A percentile compares a stretch with the other conserved stretches of the same genome.
phyloP scores from a whole-genome alignment of 1,140 invertebrate species.

The Sinella curviseta region DNA sequence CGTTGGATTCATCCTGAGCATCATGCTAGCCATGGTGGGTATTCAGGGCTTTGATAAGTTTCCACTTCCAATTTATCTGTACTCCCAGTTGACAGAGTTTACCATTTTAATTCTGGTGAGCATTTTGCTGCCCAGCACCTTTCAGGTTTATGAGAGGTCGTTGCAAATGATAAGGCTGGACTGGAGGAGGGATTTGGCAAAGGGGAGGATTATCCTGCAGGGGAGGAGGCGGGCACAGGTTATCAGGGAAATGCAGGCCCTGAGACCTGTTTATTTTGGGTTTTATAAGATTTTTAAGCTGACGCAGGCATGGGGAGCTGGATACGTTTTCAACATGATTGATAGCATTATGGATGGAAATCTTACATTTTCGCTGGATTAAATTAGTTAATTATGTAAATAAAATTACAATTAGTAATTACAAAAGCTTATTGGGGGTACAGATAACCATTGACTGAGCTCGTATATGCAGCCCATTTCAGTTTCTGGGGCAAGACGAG shows the following conservation, averaged over 20 bases:
- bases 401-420: too few species aligned
- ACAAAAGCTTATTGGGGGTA: too few species aligned
- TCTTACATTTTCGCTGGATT: background rate
- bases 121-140: background rate
- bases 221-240: background rate
- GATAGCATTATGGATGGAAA: constrained; percentile 2
- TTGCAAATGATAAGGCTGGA: background rate
- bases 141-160: background rate
- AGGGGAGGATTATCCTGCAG: too few species aligned
- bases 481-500: too few species aligned
- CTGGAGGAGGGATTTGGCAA: background rate
- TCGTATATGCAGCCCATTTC: too few species aligned
- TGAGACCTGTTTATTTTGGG: background rate
- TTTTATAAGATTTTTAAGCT: background rate
- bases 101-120: background rate
- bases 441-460: too few species aligned
- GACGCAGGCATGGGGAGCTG: background rate
- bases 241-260: background rate
- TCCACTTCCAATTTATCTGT: background rate
- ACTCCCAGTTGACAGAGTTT: background rate
- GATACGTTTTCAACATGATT: background rate
- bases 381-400: too few species aligned
- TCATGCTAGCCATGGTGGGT: background rate
- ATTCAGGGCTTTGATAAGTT: background rate
- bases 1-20: background rate